These are phyloP conservation scores for Syngnathus scovelli DNA, from an alignment of 2,113 vertebrate genomes.

Conservation along the genomic window DNA sequence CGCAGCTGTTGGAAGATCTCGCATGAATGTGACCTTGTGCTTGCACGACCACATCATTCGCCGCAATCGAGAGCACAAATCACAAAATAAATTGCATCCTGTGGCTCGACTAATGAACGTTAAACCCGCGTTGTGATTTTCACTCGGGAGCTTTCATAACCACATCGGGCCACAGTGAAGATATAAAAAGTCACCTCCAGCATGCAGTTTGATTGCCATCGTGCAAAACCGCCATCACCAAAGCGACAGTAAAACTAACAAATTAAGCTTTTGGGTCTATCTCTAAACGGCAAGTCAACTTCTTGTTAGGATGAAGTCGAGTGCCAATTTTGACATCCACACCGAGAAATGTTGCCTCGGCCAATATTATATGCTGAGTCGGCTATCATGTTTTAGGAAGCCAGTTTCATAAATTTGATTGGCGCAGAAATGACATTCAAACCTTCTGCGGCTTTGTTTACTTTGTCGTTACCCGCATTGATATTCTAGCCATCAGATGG, in stretches of 20 bases:
- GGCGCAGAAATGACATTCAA: too few species aligned
- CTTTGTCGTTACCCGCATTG: neutral
- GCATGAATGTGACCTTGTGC: too few species aligned
- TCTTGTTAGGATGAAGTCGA: neutral
- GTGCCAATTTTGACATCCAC: neutral
- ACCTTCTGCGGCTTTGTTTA: neutral
- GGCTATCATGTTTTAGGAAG: too few species aligned
- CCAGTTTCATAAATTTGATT: too few species aligned
- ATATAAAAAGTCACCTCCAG: neutral
- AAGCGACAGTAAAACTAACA: neutral
- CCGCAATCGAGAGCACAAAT: neutral
- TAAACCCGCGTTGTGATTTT: neutral
- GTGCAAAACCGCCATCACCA: neutral
- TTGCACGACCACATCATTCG: neutral
- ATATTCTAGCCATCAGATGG: neutral
- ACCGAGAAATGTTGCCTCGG: neutral
- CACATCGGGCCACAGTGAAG: neutral
- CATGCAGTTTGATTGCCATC: neutral
- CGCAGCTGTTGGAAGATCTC: too few species aligned
- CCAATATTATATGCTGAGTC: too few species aligned
- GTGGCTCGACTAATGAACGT: neutral
- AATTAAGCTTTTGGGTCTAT: neutral
- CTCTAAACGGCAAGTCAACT: neutral
- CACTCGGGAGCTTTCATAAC: neutral
- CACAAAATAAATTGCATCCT: neutral